Conservation (phyloP, 1,140 invertebrate genomes). For the Polyergus mexicanus region DNA sequence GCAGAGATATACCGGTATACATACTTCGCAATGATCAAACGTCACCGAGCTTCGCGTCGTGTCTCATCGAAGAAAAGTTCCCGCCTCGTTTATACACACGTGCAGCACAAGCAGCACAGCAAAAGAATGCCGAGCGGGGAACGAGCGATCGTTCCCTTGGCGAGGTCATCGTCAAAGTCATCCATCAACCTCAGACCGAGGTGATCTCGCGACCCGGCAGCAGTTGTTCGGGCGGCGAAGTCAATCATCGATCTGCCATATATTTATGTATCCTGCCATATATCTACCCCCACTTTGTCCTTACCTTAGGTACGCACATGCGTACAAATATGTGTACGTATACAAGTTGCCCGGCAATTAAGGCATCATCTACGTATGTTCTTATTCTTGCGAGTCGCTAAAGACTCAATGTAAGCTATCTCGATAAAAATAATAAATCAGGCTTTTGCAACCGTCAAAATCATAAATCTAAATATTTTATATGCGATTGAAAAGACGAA, state of each 20-base stretch:
- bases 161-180: conserved; percentile 82
- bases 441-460: neutral
- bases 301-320: neutral
- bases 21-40: conserved; percentile 68
- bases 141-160: conserved; percentile 68
- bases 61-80: conserved; percentile 56
- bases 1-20: conserved; percentile 69
- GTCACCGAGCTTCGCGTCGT: conserved; percentile 49
- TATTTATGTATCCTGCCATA: conserved; percentile 79
- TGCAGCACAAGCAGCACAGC: conserved; percentile 61
- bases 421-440: conserved; percentile 4
- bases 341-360: conserved; percentile 28
- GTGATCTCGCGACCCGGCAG: conserved; percentile 80
- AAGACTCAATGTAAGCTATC: neutral
- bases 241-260: conserved; percentile 85
- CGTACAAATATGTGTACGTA: neutral
- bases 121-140: conserved; percentile 74
- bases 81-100: conserved; percentile 56
- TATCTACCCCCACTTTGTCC: conserved; percentile 51
- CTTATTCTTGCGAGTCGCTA: neutral
- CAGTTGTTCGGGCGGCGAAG: conserved; percentile 80
- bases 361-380: conserved; percentile 18
- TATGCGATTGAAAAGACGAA: neutral
- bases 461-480: neutral
- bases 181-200: conserved; percentile 82